These are phyloP conservation scores for Caracal caracal DNA, from an alignment of 2,113 vertebrate species.

Conservation along the genomic window DNA sequence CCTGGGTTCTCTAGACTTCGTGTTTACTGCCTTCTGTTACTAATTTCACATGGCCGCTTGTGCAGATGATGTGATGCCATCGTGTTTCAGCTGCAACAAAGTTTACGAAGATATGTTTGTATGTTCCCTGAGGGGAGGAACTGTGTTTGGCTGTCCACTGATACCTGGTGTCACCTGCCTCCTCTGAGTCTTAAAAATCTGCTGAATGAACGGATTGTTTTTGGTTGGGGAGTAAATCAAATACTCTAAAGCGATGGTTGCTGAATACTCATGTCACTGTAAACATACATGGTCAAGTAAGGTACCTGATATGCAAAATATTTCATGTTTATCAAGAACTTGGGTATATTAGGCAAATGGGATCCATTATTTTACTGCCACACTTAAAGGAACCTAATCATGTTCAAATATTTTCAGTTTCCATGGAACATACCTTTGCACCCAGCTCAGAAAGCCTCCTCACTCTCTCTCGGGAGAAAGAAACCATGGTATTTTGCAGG, in stretches of 20 bases:
- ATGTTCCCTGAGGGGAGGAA: neutral
- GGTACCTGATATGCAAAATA: neutral
- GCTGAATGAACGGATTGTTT: neutral
- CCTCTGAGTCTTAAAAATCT: neutral
- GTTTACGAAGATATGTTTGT: neutral
- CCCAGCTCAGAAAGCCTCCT: neutral
- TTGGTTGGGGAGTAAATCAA: neutral
- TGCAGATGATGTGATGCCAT: no score
- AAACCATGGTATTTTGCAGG: fast-evolving
- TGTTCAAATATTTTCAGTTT: no score
- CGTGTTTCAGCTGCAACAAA: neutral
- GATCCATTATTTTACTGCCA: neutral
- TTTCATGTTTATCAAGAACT: neutral
- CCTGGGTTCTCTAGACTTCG: neutral
- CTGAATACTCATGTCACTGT: neutral
- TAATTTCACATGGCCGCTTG: neutral
- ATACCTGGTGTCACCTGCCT: neutral
- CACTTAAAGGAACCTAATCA: neutral
- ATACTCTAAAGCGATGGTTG: neutral
- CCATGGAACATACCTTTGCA: fast-evolving
- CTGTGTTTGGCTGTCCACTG: no score
- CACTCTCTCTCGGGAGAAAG: fast-evolving
- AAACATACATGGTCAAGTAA: neutral
- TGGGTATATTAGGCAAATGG: fast-evolving
- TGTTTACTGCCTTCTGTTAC: neutral